phyloP scores from a whole-genome alignment of 2,113 vertebrate genomes.

The Eublepharis macularius region DNA sequence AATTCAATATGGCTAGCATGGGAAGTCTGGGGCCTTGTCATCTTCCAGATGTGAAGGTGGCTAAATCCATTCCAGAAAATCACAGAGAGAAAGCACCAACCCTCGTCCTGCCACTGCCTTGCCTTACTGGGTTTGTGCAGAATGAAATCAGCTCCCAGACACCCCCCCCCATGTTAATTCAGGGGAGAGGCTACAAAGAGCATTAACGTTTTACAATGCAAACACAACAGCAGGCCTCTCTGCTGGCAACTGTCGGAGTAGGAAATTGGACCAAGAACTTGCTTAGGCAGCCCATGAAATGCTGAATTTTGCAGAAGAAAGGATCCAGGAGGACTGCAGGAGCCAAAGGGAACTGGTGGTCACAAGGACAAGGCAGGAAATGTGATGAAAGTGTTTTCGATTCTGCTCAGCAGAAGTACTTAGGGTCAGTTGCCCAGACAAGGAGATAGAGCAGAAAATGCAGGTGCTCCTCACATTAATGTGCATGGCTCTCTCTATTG shows the following conservation, averaged over 20 bases:
- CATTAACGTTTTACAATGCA: too few species aligned
- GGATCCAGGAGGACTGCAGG: background rate
- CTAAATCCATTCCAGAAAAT: background rate
- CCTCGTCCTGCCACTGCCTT: background rate
- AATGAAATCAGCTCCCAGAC: background rate
- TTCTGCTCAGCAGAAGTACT: background rate
- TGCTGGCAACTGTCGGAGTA: background rate
- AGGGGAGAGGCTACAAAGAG: background rate
- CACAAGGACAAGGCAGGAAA: background rate
- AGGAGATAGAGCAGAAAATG: background rate
- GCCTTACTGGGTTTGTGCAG: background rate
- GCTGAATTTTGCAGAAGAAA: background rate
- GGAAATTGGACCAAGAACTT: background rate
- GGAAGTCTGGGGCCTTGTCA: background rate
- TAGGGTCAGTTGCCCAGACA: too few species aligned
- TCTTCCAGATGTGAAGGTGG: slow-evolving; percentile 3
- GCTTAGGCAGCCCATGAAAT: background rate
- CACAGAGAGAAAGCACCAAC: background rate
- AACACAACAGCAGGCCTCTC: background rate
- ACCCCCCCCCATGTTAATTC: background rate
- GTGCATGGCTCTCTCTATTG: background rate
- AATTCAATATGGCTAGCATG: background rate
- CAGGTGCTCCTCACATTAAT: background rate
- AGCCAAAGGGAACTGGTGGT: too few species aligned
- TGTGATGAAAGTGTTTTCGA: background rate